Evolutionary conservation across 2,797 vertebrate genomes (phyloP), one percentile per base, ranked within the genome.

Genomic region (Myoxocephalus aenaeus): DNA sequence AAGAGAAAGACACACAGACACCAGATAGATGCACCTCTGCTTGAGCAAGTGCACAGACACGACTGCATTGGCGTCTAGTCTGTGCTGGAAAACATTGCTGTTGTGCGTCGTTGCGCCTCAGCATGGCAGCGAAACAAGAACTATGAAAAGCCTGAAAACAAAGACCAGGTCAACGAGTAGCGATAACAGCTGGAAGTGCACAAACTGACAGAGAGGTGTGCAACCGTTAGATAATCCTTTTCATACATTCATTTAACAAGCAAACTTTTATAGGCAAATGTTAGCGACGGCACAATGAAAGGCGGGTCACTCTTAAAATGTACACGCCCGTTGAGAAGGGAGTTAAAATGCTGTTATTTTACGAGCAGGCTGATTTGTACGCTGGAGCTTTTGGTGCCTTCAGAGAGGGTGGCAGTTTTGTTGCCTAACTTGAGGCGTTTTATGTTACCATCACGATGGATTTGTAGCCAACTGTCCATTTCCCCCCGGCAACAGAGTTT

Each of bases 281-380:
- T 86, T 54, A 53, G 59, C 29, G 66, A 73, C 46, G 20, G 53
- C 14, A 32, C 56, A 82, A 83, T 76, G 58, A 84, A 70, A 75
- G 73, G 27, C 20, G 4, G 68, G 27, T 69, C 70, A n/a, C 38
- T 79, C 36, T 61, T 56, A n/a, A 72, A 74, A 79, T 40, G 63
- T 70, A 50, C 73, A 64, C 17, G 74, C 77, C 75, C 58, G 65
- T 84, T 78, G 62, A 88, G 56, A 75, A 34, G 65, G 54, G 65
- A 38, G 62, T 67, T 74, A 59, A 84, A 87, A 81, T 1, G 29
- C 38, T 66, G 70, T 73, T 82, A 27, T 71, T 91, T 89, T 81
- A 94, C 22, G 65, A 84, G 81, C 53, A 3, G 58, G 64, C 27
- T 78, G 88, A 85, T 90, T 92, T 90, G 87, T 87, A 62, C 15